Evolutionary conservation across 2,888 invertebrate species (phyloP), one percentile per base, ranked within the genome.

Genomic region (Macrosoma leucophasiata): DNA sequence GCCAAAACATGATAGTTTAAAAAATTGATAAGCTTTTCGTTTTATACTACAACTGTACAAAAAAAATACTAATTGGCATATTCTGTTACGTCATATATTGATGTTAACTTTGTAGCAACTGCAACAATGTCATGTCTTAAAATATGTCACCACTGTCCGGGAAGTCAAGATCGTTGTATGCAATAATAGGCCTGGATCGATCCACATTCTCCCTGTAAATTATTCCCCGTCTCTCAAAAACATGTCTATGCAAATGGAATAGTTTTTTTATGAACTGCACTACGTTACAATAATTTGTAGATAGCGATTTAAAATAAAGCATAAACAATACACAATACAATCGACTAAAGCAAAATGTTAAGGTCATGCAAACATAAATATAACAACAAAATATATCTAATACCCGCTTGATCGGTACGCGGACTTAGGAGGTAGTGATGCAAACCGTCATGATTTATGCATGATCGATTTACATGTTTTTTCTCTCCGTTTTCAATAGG

Each of bases 101-200:
- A 10, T 13, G 19, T 12, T 33, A 20, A 28, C 13, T 15, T n/a
- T n/a, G n/a, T n/a, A n/a, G n/a, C n/a, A n/a, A n/a, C n/a, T n/a
- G n/a, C n/a, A n/a, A n/a, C n/a, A n/a, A n/a, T n/a, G n/a, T 53
- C 48, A 49, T 27, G 48, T 55, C 54, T 86, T 86, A 91, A 78
- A 93, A 91, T 73, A 91, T 88, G 73, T 93, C 93, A 70, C 88
- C 87, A 84, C 84, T 88, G 72, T 93, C 93, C 82, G 93, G 93
- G 75, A 93, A 93, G 87, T 95, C 95, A 86, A 95, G 89, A 87
- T 95, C 95, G 86, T 93, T 90, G 89, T 95, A 95, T 75, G 91
- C 92, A 78, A 95, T 88, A 74, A 94, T 87, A 75, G 91, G 90
- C 78, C 95, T 89, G 75, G 90, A 88, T 58, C 88, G 87, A 71